Conservation (phyloP, 2,797 vertebrate species). For the Urocyon cinereoargenteus region DNA sequence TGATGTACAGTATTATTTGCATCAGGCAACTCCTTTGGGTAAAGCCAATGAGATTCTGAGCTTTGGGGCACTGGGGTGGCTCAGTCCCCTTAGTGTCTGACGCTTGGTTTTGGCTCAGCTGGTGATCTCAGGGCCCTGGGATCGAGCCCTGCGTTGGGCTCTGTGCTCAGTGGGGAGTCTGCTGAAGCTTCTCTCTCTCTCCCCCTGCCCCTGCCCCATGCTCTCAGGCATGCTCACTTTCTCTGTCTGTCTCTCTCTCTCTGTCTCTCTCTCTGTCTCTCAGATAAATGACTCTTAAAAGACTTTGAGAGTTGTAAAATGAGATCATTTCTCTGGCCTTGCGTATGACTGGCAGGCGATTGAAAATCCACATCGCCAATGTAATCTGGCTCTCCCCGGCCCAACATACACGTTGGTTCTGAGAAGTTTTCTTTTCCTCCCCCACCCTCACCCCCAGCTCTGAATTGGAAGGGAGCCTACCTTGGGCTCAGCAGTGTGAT, state of each 20-base stretch:
- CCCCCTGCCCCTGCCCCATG: neutral
- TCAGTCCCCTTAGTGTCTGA: neutral
- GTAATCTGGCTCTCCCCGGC: neutral
- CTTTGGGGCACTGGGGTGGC: neutral
- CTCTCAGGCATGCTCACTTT: neutral
- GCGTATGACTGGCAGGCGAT: neutral
- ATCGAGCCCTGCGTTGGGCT: neutral
- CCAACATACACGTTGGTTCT: neutral
- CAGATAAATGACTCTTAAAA: neutral
- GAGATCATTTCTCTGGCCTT: neutral
- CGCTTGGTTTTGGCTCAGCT: neutral
- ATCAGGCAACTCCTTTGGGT: neutral
- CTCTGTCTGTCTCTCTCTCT: neutral
- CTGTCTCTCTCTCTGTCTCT: neutral
- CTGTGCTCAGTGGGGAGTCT: neutral
- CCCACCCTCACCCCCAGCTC: neutral
- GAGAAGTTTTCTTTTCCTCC: constrained; percentile 40
- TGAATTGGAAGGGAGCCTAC: constrained; percentile 53
- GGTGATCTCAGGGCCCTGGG: neutral
- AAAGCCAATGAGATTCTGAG: neutral
- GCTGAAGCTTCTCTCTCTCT: neutral
- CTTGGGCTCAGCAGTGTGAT: neutral
- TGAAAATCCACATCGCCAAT: neutral
- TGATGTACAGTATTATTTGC: neutral
- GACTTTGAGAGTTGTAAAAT: neutral